These are phyloP conservation scores for Microplitis deprimator DNA, from an alignment of 2,888 invertebrate genomes.

Conservation along the genomic window DNA sequence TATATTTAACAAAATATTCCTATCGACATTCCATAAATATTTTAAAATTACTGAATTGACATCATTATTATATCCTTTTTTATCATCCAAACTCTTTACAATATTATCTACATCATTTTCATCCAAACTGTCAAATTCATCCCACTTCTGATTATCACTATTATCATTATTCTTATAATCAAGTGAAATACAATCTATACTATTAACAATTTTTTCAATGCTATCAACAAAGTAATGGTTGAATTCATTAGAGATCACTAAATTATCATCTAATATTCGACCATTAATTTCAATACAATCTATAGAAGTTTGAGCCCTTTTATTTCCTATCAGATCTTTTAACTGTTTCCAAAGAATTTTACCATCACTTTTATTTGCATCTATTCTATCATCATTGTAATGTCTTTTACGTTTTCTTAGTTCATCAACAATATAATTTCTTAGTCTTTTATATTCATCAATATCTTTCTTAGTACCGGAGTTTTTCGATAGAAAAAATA, in stretches of 20 bases:
- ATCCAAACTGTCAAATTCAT: not conserved
- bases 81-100: conserved; percentile 17
- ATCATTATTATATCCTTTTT: conserved; percentile 12
- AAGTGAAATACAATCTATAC: conserved; percentile 15
- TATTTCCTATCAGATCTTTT: not conserved
- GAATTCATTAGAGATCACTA: not conserved
- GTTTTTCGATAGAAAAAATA: not conserved
- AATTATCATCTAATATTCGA: not conserved
- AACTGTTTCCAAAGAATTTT: conserved; percentile 1
- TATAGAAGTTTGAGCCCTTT: not conserved
- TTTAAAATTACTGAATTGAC: conserved; percentile 11
- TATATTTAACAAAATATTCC: not conserved
- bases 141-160: not conserved
- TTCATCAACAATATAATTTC: conserved; percentile 11
- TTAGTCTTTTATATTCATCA: not conserved
- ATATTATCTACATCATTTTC: conserved; percentile 16
- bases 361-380: not conserved
- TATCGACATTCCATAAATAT: conserved; percentile 13
- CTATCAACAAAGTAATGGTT: not conserved
- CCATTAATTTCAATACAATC: not conserved
- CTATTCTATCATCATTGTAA: not conserved
- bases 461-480: not conserved
- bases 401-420: not conserved
- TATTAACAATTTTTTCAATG: conserved; percentile 8
- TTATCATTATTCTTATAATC: not conserved